Conservation (phyloP, 2,113 vertebrate genomes). For the Oreotrochilus melanogaster region DNA sequence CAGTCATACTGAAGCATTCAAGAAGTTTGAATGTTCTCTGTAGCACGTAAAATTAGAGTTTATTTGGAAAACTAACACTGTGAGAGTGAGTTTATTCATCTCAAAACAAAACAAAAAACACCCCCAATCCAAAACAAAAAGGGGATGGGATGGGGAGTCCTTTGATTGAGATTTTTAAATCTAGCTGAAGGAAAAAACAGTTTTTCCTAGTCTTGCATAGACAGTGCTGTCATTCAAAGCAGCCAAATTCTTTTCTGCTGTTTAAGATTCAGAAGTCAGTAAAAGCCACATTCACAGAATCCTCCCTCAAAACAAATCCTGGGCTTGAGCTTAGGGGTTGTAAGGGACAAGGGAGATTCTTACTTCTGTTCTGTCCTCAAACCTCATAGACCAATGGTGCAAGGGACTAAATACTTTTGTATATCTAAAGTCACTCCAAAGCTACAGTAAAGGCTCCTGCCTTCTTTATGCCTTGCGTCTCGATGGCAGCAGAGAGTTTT, state of each 20-base stretch:
- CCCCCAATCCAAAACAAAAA: no score
- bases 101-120: neutral
- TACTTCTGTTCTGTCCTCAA: neutral
- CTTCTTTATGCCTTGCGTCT: neutral
- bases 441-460: accelerated
- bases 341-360: neutral
- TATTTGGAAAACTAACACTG: neutral
- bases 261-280: neutral
- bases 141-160: no score
- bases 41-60: accelerated
- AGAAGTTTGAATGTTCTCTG: neutral
- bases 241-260: neutral
- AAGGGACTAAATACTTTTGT: neutral
- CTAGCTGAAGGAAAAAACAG: neutral
- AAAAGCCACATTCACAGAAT: neutral
- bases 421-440: neutral
- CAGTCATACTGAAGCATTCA: neutral
- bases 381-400: neutral
- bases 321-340: accelerated
- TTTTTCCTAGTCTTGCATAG: neutral
- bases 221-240: neutral
- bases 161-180: neutral
- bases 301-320: neutral
- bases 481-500: neutral
- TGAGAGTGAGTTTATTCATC: neutral